phyloP scores from a whole-genome alignment of 2,113 vertebrate genomes.

The Uria lomvia region DNA sequence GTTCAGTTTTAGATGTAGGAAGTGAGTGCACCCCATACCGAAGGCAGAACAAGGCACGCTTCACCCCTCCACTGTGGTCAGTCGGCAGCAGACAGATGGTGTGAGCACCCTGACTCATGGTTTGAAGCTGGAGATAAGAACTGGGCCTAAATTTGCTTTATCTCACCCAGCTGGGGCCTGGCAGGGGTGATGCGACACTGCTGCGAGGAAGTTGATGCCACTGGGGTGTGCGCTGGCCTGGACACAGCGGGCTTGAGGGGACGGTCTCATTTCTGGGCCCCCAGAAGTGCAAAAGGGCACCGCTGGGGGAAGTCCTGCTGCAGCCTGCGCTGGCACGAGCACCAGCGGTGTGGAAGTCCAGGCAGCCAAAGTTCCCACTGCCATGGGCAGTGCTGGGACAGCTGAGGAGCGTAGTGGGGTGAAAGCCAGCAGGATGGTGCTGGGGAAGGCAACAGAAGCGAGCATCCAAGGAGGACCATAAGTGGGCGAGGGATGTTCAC shows the following conservation, averaged over 20 bases:
- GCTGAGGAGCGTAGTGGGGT: background rate
- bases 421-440: background rate
- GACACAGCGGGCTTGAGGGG: rapidly evolving
- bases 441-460: background rate
- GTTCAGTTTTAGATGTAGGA: background rate
- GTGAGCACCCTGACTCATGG: background rate
- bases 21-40: background rate
- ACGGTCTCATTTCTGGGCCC: background rate
- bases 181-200: rapidly evolving
- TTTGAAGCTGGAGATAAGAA: background rate
- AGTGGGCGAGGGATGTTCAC: background rate
- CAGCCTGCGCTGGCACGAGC: background rate
- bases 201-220: background rate
- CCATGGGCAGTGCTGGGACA: background rate
- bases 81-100: rapidly evolving
- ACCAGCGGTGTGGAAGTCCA: rapidly evolving
- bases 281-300: background rate
- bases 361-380: background rate
- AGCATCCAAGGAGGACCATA: background rate
- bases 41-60: background rate
- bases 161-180: background rate
- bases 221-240: rapidly evolving
- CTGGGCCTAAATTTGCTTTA: background rate
- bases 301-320: background rate
- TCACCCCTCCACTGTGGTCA: background rate